A percentile compares a stretch with the other conserved stretches of the same genome.
phyloP scores from a whole-genome alignment of 2,797 vertebrate species.

The Mus caroli region DNA sequence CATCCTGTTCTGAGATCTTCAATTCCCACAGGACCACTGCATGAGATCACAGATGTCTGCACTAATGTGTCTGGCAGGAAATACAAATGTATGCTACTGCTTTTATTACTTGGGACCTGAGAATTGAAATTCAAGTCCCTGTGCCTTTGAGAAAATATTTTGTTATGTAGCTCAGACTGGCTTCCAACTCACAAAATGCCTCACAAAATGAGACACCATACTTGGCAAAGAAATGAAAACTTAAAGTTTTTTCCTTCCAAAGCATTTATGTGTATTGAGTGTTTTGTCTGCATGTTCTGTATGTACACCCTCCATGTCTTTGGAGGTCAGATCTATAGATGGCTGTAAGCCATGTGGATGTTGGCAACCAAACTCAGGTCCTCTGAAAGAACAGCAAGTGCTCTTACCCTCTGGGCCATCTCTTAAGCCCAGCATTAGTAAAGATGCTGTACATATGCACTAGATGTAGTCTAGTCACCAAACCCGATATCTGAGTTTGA shows the following conservation, averaged over 20 bases:
- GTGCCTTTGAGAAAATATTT: background rate
- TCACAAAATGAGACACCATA: background rate
- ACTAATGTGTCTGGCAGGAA: background rate
- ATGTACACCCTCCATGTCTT: background rate
- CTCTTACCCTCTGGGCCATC: background rate
- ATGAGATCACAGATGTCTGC: background rate
- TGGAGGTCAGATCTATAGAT: background rate
- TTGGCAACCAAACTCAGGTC: background rate
- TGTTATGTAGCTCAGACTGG: background rate
- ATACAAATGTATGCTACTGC: background rate
- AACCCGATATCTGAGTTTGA: background rate
- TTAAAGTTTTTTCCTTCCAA: background rate
- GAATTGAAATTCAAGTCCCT: background rate
- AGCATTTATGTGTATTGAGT: background rate
- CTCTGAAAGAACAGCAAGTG: background rate
- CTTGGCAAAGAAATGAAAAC: conserved; percentile 12
- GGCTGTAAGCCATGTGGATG: background rate
- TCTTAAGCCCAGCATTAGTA: background rate
- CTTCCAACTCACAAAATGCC: background rate
- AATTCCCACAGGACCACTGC: background rate
- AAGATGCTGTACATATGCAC: background rate
- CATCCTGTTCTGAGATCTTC: background rate
- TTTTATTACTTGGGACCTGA: background rate
- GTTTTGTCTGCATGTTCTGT: background rate
- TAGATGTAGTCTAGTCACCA: background rate